Evolutionary conservation across 2,888 invertebrate species (phyloP), one percentile per base, ranked within the genome.

Genomic region (Pristionchus arcanus): DNA sequence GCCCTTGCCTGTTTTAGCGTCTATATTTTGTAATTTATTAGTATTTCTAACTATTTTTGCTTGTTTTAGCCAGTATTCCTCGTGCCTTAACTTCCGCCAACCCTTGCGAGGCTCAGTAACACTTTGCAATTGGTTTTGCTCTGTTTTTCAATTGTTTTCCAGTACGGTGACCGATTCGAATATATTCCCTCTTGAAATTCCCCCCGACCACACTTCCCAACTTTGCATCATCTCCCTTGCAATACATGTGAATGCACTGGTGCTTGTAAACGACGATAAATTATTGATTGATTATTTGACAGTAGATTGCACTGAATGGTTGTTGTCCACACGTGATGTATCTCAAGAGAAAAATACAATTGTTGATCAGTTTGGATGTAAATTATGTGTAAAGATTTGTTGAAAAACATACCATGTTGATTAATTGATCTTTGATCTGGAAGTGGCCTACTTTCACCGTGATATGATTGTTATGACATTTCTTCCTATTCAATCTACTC

Each of bases 201-300:
- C 77, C 77, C 77, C 11, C 31, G 59, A 59, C 19, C 19, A 25
- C 19, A 31, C 25, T 42, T 42, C 77, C 77, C 42, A 15, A 42
- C 15, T n/a, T 42, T 34, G 42, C 74, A 74, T 34, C 37, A 74
- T 74, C 74, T 34, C 74, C 68, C 49, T 11, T 71, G 77, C 42
- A 77, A 77, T 77, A 42, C 37, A 21, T 77, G 77, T 77, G 77
- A 37, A 49, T 21, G 25, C 19, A 77, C 21, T 77, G 77, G 77
- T 77, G 77, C 77, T 77, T 42, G 77, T 42, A 21, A 34, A 77
- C 49, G n/a, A 49, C 53, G 49, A 84, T 84, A 49, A 53, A 28
- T 84, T n/a, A 31, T 31, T 84, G 28, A 28, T 28, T 4, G 9
- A 55, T 31, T 31, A 7, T 28, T 13, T 55, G 9, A 9, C 55